A percentile compares a stretch with the other conserved stretches of the same genome.
These are phyloP conservation scores for Achroia grisella DNA, from an alignment of 1,140 invertebrate species.

Conservation along the genomic window DNA sequence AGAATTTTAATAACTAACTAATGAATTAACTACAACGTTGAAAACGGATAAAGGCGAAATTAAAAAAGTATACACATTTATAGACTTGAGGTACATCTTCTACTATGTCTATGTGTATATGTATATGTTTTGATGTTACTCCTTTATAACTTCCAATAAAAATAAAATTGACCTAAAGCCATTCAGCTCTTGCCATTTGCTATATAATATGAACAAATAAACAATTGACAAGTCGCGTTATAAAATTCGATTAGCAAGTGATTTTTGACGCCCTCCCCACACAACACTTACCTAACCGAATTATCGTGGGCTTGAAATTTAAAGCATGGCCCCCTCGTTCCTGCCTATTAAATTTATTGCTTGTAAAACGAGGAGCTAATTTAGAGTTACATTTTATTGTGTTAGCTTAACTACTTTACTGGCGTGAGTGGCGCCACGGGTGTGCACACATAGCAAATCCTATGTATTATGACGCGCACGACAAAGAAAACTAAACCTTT, in stretches of 20 bases:
- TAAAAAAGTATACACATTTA: too few relatives aligned
- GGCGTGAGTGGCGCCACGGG: slow-evolving; percentile 44
- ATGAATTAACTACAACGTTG: too few relatives aligned
- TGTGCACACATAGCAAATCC: slow-evolving; percentile 18
- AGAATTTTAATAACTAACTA: too few relatives aligned
- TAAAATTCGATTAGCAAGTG: slow-evolving; percentile 52
- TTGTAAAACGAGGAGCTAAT: slow-evolving; percentile 71
- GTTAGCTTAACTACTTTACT: slow-evolving; percentile 60
- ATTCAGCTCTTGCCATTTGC: too few relatives aligned
- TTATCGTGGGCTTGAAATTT: slow-evolving; percentile 59
- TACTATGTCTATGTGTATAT: too few relatives aligned
- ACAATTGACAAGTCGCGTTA: slow-evolving; percentile 9
- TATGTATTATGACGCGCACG: slow-evolving; percentile 7
- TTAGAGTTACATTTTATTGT: slow-evolving; percentile 67
- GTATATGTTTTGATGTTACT: too few relatives aligned
- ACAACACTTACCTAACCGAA: slow-evolving; percentile 29
- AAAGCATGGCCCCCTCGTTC: slow-evolving; percentile 33
- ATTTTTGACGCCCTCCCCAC: slow-evolving; percentile 29
- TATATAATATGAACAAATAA: too few relatives aligned
- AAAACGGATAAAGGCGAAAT: too few relatives aligned
- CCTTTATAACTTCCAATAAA: too few relatives aligned
- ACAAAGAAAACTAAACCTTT: slow-evolving; percentile 23
- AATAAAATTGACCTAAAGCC: too few relatives aligned
- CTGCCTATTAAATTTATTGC: slow-evolving; percentile 67
- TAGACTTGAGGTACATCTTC: too few relatives aligned